phyloP scores from a whole-genome alignment of 2,797 vertebrate species.

The Capromys pilorides region DNA sequence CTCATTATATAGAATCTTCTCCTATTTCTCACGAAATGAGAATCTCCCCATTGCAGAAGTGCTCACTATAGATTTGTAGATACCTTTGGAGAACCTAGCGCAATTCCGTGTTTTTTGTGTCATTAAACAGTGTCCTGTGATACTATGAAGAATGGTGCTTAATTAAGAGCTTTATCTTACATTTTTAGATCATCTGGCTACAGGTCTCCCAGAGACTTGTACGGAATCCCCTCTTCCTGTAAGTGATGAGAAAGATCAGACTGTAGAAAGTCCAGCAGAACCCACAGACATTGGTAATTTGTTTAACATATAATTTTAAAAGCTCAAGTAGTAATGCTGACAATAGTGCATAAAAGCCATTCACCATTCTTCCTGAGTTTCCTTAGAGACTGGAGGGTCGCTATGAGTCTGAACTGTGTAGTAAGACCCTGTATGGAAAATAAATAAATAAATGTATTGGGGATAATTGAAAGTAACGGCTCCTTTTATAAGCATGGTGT shows the following conservation, averaged over 20 bases:
- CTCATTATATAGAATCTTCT: not conserved
- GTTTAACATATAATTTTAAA: slow-evolving; percentile 43
- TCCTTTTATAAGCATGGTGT: too few relatives aligned
- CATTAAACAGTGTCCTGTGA: not conserved
- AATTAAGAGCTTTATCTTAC: slow-evolving; percentile 56
- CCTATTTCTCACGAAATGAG: not conserved
- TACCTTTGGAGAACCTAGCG: not conserved
- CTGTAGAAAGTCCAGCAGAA: slow-evolving; percentile 81
- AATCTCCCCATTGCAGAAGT: not conserved
- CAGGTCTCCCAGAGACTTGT: slow-evolving; percentile 79
- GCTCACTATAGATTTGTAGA: not conserved
- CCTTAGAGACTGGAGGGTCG: not conserved
- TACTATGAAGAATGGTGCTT: slow-evolving; percentile 16
- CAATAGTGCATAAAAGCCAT: slow-evolving; percentile 39
- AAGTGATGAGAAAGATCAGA: slow-evolving; percentile 81
- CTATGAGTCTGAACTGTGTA: too few relatives aligned
- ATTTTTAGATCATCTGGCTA: slow-evolving; percentile 82
- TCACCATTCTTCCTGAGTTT: slow-evolving; percentile 7
- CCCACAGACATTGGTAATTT: slow-evolving; percentile 85
- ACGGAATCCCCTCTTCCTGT: slow-evolving; percentile 81
- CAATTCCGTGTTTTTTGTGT: not conserved
- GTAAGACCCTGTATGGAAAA: too few relatives aligned
- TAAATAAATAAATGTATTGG: too few relatives aligned
- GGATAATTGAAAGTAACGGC: too few relatives aligned
- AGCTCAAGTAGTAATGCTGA: not conserved